Base-by-base conservation (phyloP, 2,888 invertebrate species). In the Chymomyza procnemis region DNA sequence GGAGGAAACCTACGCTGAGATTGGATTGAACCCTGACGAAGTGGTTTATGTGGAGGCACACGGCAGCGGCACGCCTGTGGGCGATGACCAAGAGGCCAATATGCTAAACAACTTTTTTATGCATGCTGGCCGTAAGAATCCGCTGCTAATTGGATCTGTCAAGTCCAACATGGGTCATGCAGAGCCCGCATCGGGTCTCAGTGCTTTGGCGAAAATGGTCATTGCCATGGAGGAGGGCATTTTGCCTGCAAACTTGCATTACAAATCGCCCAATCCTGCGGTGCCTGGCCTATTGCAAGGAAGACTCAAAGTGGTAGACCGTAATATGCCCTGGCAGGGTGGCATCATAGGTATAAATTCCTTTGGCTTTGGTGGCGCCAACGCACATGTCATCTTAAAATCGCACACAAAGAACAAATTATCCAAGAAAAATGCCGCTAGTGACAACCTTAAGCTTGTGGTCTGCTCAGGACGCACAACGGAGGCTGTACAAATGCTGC, bases 151-250 rank as follows among this genome's bases (percentile, higher is more conserved):
- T 84, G 99, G 99, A n/a, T 98, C 99, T 0, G 97, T 99, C 0
- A 99, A 99, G 91, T 98, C 98, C 21, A 99, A 99, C 92, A 98
- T 99, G 97, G 99, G 99, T 0, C 99, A 99, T 90, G 95, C 98
- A 1, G 99, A 99, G 91, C 97, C 98, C 0, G 96, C 96, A 1
- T 96, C 97, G 47, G 98, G 97, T 16, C 92, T 99, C 21, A 97
- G 97, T 88, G 95, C 97, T 0, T 92, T 99, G 74, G 97, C 97
- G n/a, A 99, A 99, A 91, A 93, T 97, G 69, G 91, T 99, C 18
- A 94, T 99, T 69, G 96, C 98, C 34, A 98, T 99, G 96, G 97
- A 99, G 92, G 92, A 93, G 64, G 96, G 97, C 34, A 90, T 94
- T 41, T 96, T 99, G 80, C 99, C 99, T 0, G 94, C 93, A 21